phyloP scores from a whole-genome alignment of 1,140 invertebrate genomes.

The Cataglyphis hispanica region DNA sequence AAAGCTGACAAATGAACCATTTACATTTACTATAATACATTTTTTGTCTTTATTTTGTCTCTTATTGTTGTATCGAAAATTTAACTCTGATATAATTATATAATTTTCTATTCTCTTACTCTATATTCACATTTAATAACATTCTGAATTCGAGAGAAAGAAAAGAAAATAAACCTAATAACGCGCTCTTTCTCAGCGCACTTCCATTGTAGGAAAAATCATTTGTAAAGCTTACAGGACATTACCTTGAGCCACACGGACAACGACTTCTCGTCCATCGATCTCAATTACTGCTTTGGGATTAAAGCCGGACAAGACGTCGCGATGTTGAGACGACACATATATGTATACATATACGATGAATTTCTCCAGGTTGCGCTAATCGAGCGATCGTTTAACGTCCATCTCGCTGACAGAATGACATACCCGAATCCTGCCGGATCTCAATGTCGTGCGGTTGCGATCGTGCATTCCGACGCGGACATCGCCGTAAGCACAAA shows the following conservation, averaged over 20 bases:
- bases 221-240: slow-evolving; percentile 54
- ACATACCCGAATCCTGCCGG: not conserved
- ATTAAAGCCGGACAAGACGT: slow-evolving; percentile 25
- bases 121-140: not conserved
- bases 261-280: slow-evolving; percentile 18
- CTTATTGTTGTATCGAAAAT: too few relatives aligned
- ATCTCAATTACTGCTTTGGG: slow-evolving; percentile 37
- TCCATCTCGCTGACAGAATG: slow-evolving; percentile 48
- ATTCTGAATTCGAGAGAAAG: slow-evolving; percentile 1
- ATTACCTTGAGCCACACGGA: not conserved
- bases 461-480: not conserved
- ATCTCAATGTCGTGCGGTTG: not conserved
- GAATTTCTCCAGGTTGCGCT: slow-evolving; percentile 22
- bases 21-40: too few relatives aligned
- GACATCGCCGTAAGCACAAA: not conserved
- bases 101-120: too few relatives aligned
- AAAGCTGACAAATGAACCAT: too few relatives aligned
- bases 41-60: too few relatives aligned
- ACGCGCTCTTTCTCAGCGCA: not conserved
- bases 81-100: too few relatives aligned
- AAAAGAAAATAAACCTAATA: slow-evolving; percentile 7
- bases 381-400: slow-evolving; percentile 46
- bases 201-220: slow-evolving; percentile 15
- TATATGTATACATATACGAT: not conserved
- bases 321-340: not conserved